phyloP scores from a whole-genome alignment of 2,888 invertebrate species.

The Diloba caeruleocephala region DNA sequence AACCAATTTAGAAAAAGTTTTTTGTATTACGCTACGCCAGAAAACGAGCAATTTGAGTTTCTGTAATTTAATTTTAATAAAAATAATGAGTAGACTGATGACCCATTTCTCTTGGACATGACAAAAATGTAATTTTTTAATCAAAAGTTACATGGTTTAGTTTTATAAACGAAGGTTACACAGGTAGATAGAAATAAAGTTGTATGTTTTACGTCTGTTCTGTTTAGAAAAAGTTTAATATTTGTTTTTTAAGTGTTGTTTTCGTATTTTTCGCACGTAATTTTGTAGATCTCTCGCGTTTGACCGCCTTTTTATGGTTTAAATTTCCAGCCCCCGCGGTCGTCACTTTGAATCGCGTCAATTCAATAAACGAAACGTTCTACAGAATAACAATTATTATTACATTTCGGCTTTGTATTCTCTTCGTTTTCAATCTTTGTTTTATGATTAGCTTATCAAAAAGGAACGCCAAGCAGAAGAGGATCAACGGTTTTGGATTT shows the following conservation, averaged over 20 bases:
- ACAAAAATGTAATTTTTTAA: conserved; percentile 28
- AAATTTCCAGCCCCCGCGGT: conserved; percentile 41
- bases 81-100: conserved; percentile 37
- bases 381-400: conserved; percentile 54
- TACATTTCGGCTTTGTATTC: conserved; percentile 43
- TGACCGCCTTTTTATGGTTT: conserved; percentile 51
- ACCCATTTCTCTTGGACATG: conserved; percentile 24
- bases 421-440: conserved; percentile 53
- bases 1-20: conserved; percentile 76
- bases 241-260: conserved; percentile 40
- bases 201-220: conserved; percentile 35
- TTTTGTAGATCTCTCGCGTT: conserved; percentile 51
- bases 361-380: conserved; percentile 57
- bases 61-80: conserved; percentile 56
- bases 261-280: conserved; percentile 50
- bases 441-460: conserved; percentile 45
- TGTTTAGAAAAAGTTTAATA: conserved; percentile 47
- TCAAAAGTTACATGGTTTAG: conserved; percentile 31
- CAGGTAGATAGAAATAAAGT: conserved; percentile 37
- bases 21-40: conserved; percentile 68
- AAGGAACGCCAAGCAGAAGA: conserved; percentile 26
- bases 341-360: conserved; percentile 50
- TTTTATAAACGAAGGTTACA: conserved; percentile 24
- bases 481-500: conserved; percentile 41
- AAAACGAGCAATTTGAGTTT: conserved; percentile 67